Evolutionary conservation across 2,113 vertebrate species (phyloP), one percentile per base, ranked within the genome.

Genomic region (Choloepus hoffmanni): DNA sequence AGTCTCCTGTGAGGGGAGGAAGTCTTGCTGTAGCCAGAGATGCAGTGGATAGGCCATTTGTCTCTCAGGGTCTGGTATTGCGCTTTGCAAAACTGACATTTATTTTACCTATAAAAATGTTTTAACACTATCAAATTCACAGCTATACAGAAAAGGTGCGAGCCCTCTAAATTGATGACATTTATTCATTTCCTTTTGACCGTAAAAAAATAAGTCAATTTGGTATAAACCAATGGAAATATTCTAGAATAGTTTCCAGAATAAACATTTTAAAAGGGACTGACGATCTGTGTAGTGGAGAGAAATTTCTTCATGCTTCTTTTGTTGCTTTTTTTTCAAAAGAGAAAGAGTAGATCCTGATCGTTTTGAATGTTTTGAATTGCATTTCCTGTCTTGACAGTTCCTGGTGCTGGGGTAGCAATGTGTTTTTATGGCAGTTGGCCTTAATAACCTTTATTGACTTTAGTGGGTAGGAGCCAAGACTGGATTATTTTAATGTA

Each of bases 401-500:
- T 98, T 98, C 98, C 98, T 99, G 98, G 2, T 99, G 98, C 98
- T 98, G 98, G 96, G 97, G 97, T 98, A 98, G 97, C 98, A 98
- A 97, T 98, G 98, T 98, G 93, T 99, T 99, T 99, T 98, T 98
- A 98, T 98, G 99, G 99, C 98, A 98, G 98, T 99, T 99, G 99
- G 99, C 99, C 99, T 99, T 99, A 99, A 99, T 99, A 99, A 99
- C 99, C 99, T 99, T 99, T 99, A 99, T 99, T 99, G 99, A 99
- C 99, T 99, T 98, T 70, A 98, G 98, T 97, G 98, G 98, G 98
- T 98, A 98, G 98, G 98, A 99, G 99, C 99, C 99, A 99, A 99
- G 99, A 98, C 98, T 98, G 99, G 99, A 99, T 99, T 99, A 99
- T 99, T 99, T 99, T 99, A 99, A 99, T 99, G 99, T 99, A 99